Conservation (phyloP, 2,113 vertebrate genomes). For the Anolis carolinensis region DNA sequence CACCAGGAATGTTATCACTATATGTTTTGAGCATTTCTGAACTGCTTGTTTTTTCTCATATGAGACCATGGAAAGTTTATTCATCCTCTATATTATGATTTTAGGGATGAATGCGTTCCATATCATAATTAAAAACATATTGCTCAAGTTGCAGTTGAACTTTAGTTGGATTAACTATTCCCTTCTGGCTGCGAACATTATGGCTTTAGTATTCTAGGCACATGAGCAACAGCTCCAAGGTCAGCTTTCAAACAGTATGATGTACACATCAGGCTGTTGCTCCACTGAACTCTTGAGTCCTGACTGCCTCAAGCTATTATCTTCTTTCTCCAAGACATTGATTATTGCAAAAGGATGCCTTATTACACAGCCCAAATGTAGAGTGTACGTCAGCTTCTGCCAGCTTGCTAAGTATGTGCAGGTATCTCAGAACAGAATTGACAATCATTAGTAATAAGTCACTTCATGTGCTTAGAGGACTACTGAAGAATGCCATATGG, state of each 20-base stretch:
- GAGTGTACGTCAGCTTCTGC: background rate
- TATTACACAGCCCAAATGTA: background rate
- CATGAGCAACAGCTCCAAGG: background rate
- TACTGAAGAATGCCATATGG: background rate
- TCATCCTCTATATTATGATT: background rate
- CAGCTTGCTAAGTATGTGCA: background rate
- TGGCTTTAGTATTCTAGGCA: slow-evolving; percentile 2
- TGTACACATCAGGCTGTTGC: slow-evolving; percentile 4
- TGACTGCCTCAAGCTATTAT: slow-evolving; percentile 27
- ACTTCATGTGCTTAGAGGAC: slow-evolving; percentile 24
- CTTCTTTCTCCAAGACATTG: slow-evolving; percentile 17
- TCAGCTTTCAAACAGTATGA: slow-evolving; percentile 20
- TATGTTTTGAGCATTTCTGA: background rate
- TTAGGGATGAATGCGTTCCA: background rate
- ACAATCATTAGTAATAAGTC: background rate
- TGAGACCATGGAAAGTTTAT: background rate
- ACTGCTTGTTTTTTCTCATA: background rate
- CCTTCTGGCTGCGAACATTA: background rate
- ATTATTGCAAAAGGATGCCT: slow-evolving; percentile 15
- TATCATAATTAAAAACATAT: background rate
- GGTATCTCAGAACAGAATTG: background rate
- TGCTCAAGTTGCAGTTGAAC: background rate
- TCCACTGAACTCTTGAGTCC: slow-evolving; percentile 23
- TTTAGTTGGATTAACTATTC: background rate
- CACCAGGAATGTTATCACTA: background rate